These are phyloP conservation scores for Argyrosomus regius DNA, from an alignment of 2,797 vertebrate genomes.

Conservation along the genomic window DNA sequence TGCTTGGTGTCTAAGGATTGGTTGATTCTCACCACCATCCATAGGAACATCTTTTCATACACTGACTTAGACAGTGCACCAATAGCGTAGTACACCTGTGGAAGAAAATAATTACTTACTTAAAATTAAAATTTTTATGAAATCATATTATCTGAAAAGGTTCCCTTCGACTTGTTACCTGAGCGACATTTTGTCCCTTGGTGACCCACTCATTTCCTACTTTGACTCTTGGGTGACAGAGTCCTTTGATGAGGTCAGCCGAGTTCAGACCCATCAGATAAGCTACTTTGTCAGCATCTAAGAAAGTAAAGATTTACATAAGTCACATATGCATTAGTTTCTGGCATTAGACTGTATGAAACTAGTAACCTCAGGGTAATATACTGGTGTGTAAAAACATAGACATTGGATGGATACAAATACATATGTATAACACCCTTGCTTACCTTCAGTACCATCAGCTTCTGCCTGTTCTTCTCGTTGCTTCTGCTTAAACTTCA, in stretches of 20 bases:
- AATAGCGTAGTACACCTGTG: slow-evolving; percentile 85
- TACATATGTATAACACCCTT: background rate
- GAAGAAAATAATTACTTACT: background rate
- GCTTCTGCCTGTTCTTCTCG: slow-evolving; percentile 92
- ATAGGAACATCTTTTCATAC: slow-evolving; percentile 92
- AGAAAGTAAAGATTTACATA: background rate
- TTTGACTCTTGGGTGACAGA: too few species aligned
- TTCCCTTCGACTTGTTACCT: slow-evolving; percentile 71
- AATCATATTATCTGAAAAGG: background rate
- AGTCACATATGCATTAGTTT: background rate
- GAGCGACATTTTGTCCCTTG: slow-evolving; percentile 88
- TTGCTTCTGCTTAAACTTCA: slow-evolving; percentile 92
- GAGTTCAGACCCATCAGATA: slow-evolving; percentile 62
- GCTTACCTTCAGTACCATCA: slow-evolving; percentile 88
- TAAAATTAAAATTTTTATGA: background rate
- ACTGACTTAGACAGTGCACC: slow-evolving; percentile 88
- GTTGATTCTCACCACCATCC: slow-evolving; percentile 93
- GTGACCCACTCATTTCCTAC: too few species aligned
- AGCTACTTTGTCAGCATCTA: slow-evolving; percentile 89
- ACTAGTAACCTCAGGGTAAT: too few species aligned
- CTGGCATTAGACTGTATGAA: too few species aligned
- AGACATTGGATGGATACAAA: background rate
- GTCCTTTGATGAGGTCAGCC: too few species aligned
- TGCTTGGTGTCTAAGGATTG: slow-evolving; percentile 91
- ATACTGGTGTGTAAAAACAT: too few species aligned